Evolutionary conservation across 2,888 invertebrate species (phyloP), one percentile per base, ranked within the genome.

Genomic region (Aricia artaxerxes): DNA sequence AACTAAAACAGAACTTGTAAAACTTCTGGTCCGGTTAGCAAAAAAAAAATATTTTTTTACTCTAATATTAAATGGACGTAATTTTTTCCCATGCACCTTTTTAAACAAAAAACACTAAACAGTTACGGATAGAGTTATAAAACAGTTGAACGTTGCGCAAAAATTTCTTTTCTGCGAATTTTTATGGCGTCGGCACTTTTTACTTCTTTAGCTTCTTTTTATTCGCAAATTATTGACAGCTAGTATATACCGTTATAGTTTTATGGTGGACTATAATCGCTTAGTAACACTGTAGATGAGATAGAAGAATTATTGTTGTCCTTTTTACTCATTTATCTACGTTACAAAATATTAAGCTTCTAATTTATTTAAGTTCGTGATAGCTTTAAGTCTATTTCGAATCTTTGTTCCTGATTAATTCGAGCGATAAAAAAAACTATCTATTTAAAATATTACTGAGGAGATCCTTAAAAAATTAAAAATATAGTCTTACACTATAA

Each of bases 121-220:
- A 53, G 64, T 78, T 57, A 78, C 35, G 64, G 64, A 78, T 78
- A 53, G 24, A 60, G 53, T 61, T 78, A 75, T 80, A 80, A 80
- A 80, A 73, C 75, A 64, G 77, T 79, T 57, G n/a, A 40, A 2
- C 78, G 1, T 80, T 80, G 79, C 69, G 76, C 81, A 79, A 80
- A 61, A 78, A 81, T 81, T 80, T 80, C 81, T 80, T 81, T 80
- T 81, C 80, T 78, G 53, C 57, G 75, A 61, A 75, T 40, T 79
- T 78, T 78, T 80, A 49, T 53, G 35, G 11, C 35, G 78, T 80
- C 80, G 77, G 81, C 80, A 4, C 73, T 76, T 60, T 75, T 79
- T 78, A 75, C 69, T 73, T 81, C 79, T 79, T 78, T 80, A 78
- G 64, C 75, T 64, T 11, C 13, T 35, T 78, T 75, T n/a, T 73